Evolutionary conservation across 1,140 invertebrate species (phyloP).

Genomic region (Drosophila gunungcola): DNA sequence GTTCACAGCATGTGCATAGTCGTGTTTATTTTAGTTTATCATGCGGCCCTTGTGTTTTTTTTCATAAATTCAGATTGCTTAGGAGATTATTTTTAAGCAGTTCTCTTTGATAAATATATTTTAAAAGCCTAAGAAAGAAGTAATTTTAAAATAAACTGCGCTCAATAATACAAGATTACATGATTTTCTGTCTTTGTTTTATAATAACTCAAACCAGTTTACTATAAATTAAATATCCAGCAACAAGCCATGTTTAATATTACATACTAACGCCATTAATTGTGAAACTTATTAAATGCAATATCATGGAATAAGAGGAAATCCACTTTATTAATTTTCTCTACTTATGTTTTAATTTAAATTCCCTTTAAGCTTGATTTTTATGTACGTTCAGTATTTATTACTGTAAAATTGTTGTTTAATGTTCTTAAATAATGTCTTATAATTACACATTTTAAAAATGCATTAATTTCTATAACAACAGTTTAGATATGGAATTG

Average conservation of each 20-base stretch:
- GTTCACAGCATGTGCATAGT: conserved; percentile 13
- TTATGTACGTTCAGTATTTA: too few relatives aligned
- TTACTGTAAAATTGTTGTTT: too few relatives aligned
- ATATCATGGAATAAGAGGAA: neutral
- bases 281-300: neutral
- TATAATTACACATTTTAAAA: too few relatives aligned
- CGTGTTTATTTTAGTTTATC: conserved; percentile 25
- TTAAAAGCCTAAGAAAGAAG: too few relatives aligned
- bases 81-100: neutral
- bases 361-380: too few relatives aligned
- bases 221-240: neutral
- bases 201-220: neutral
- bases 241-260: neutral
- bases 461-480: too few relatives aligned
- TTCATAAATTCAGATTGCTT: conserved; percentile 8
- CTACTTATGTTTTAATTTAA: too few relatives aligned
- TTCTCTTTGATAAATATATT: neutral
- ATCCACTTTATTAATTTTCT: neutral
- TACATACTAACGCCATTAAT: neutral
- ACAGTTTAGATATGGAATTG: too few relatives aligned
- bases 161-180: too few relatives aligned
- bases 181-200: neutral
- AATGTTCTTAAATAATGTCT: too few relatives aligned
- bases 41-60: conserved; percentile 1
- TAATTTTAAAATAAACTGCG: too few relatives aligned